Base-by-base conservation (phyloP, 2,113 vertebrate genomes). In the Cyphomyrus plagiostoma region DNA sequence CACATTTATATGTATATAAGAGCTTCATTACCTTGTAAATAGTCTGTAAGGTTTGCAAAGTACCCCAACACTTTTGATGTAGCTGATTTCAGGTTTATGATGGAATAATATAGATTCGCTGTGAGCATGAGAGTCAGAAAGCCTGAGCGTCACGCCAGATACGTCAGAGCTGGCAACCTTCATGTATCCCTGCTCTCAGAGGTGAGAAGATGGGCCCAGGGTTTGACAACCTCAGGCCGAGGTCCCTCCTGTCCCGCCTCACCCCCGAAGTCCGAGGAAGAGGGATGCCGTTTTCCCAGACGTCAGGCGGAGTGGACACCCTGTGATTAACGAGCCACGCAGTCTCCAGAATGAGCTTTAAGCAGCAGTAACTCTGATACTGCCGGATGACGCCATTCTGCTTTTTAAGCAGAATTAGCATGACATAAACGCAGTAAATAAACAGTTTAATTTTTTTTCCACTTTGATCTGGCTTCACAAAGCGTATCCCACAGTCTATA, bases 351-450 rank as follows among this genome's bases (percentile, higher is more conserved):
- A 13, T 49, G 17, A 21, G 7, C 23, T 49, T 86, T 26, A 49
- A 49, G 48, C 15, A 35, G 26, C 56, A 39, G 84, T 86, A 49
- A 70, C 52, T 89, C 66, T 45, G 17, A 70, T 23, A 30, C 48
- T 53, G 84, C 35, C 19, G 39, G 84, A 77, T 86, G 84, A 62
- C 84, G 23, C 50, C 80, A 30, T 66, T 89, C 23, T 48, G 42
- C 26, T 56, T 85, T 35, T 30, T 2, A 23, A 13, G 50, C 19
- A 48, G n/a, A 26, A 89, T 48, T n/a, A 84, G 30, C 42, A 45
- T 70, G 58, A 88, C n/a, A 77, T 35, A 35, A 80, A 23, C 74
- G 26, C 88, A 88, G 26, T 88, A 50, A 77, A 88, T 77, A 77
- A 66, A 30, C 23, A 49, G 45, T 6, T 50, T 80, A 13, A 42